Conservation (phyloP, 2,888 invertebrate genomes). For the Dryococelus australis region DNA sequence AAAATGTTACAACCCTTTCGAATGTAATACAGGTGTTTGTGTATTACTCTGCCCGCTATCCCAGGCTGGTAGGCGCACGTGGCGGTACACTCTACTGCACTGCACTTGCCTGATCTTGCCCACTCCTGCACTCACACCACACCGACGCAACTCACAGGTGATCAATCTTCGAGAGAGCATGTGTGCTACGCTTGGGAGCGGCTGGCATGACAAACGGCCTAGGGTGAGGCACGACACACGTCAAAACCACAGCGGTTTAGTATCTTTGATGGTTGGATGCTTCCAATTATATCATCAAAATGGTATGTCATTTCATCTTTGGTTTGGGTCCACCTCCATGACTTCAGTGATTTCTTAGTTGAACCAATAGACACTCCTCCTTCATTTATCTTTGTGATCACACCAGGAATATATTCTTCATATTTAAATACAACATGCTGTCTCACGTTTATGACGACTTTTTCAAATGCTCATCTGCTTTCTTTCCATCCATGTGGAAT, state of each 20-base stretch:
- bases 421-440: neutral
- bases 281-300: conserved; percentile 1
- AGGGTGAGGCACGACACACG: too few relatives aligned
- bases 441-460: neutral
- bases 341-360: neutral
- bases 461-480: neutral
- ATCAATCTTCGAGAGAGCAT: too few relatives aligned
- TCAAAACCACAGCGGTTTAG: neutral
- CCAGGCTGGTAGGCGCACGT: too few relatives aligned
- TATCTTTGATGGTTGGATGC: neutral
- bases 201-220: too few relatives aligned
- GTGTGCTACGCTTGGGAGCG: too few relatives aligned
- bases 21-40: too few relatives aligned
- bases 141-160: too few relatives aligned
- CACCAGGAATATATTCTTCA: neutral
- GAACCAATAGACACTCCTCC: neutral
- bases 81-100: too few relatives aligned
- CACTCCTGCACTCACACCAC: too few relatives aligned
- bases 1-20: too few relatives aligned
- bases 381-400: neutral
- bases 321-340: neutral
- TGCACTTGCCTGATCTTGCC: too few relatives aligned
- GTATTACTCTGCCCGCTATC: too few relatives aligned
- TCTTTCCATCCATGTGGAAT: neutral
- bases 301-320: conserved; percentile 2